Evolutionary conservation across 2,797 vertebrate genomes (phyloP).

Genomic region (Hydrocynus forskahlii): DNA sequence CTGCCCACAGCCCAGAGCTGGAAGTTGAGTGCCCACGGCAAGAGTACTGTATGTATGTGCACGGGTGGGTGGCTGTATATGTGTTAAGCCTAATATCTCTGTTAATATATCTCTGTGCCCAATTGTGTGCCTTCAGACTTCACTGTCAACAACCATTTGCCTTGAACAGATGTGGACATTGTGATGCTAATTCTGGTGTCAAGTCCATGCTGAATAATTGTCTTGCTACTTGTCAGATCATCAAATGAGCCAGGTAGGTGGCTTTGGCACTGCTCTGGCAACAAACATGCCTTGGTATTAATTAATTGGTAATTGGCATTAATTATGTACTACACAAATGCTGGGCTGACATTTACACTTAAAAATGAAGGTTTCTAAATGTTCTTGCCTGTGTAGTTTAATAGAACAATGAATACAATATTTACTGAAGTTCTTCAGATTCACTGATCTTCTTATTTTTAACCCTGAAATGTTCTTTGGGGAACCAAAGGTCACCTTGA

Average conservation of each 20-base stretch:
- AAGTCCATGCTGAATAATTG: slow-evolving; percentile 38
- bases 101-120: slow-evolving; percentile 21
- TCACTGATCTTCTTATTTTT: no score
- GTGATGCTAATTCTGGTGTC: slow-evolving; percentile 29
- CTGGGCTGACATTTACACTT: background rate
- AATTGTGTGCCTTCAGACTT: slow-evolving; percentile 20
- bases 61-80: background rate
- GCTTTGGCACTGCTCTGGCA: slow-evolving; percentile 16
- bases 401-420: no score
- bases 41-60: background rate
- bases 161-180: slow-evolving; percentile 38
- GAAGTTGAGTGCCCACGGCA: background rate
- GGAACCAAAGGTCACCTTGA: background rate
- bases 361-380: background rate
- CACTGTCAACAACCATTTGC: slow-evolving; percentile 31
- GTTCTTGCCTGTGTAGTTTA: background rate
- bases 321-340: slow-evolving; percentile 29
- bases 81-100: slow-evolving; percentile 12
- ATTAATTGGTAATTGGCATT: background rate
- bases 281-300: slow-evolving; percentile 21
- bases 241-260: slow-evolving; percentile 16
- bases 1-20: slow-evolving; percentile 14
- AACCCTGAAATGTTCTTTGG: no score
- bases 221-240: slow-evolving; percentile 29
- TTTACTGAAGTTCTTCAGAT: no score